Evolutionary conservation across 2,888 invertebrate genomes (phyloP).

Genomic region (Drosophila antonietae): DNA sequence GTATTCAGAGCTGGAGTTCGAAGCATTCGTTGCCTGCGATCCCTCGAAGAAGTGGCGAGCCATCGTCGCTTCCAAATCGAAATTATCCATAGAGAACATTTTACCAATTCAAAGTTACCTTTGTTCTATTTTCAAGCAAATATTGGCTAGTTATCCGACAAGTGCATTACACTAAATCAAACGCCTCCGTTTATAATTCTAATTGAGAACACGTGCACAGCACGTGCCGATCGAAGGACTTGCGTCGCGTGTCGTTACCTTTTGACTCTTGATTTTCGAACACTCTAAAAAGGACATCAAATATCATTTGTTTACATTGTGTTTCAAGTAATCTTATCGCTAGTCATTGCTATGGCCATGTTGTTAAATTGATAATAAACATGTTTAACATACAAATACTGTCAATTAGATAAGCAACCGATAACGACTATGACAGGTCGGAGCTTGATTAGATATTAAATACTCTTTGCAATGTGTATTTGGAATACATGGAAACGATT

Average conservation of each 20-base stretch:
- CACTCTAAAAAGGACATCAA: constrained; percentile 35
- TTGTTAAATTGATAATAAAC: constrained; percentile 61
- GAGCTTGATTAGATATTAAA: neutral
- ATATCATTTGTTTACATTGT: constrained; percentile 13
- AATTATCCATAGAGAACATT: constrained; percentile 89
- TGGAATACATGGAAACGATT: too few species aligned
- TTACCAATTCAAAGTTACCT: constrained; percentile 18
- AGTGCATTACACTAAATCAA: constrained; percentile 53
- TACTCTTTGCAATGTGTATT: neutral
- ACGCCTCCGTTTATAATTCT: constrained; percentile 33
- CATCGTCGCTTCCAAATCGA: constrained; percentile 88
- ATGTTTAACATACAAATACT: constrained; percentile 59
- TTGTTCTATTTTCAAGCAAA: neutral
- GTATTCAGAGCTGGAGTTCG: constrained; percentile 88
- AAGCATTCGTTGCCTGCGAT: constrained; percentile 87
- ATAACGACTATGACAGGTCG: neutral
- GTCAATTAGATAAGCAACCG: constrained; percentile 56
- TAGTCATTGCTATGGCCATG: constrained; percentile 11
- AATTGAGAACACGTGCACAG: constrained; percentile 64
- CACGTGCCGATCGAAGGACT: constrained; percentile 68
- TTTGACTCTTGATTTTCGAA: constrained; percentile 51
- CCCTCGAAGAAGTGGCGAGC: constrained; percentile 87
- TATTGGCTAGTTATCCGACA: constrained; percentile 35
- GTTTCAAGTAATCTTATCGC: constrained; percentile 36
- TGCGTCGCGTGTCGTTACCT: constrained; percentile 59